Evolutionary conservation across 2,113 vertebrate species (phyloP).

Genomic region (Odocoileus hemionus): DNA sequence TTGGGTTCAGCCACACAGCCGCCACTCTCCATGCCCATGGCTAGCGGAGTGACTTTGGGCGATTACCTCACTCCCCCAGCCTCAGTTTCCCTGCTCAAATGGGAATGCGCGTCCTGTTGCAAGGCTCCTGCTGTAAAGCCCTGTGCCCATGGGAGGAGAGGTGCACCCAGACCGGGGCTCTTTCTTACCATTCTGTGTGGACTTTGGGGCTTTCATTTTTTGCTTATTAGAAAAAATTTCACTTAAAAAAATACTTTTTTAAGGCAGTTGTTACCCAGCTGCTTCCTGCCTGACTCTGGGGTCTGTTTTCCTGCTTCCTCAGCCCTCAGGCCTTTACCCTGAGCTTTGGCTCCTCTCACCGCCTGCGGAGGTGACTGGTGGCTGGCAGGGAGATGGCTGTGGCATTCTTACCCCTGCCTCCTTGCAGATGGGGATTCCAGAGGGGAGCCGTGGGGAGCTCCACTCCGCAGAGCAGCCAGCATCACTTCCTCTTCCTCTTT

Average conservation of each 20-base stretch:
- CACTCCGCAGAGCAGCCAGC: background rate
- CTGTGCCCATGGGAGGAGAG: background rate
- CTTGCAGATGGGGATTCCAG: background rate
- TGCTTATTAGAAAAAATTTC: background rate
- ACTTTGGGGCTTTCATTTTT: background rate
- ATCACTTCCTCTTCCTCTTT: conserved; percentile 39
- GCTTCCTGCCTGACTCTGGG: background rate
- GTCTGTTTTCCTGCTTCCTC: background rate
- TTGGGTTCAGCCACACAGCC: background rate
- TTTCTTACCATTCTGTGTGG: background rate
- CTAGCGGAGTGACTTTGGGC: background rate
- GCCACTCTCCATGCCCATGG: background rate
- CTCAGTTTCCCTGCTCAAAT: background rate
- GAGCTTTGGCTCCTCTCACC: background rate
- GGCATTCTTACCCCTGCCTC: background rate
- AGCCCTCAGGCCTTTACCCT: background rate
- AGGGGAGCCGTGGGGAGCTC: background rate
- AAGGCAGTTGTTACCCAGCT: background rate
- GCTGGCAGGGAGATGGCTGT: background rate
- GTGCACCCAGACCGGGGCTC: background rate
- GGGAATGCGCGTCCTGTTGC: background rate
- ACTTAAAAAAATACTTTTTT: background rate
- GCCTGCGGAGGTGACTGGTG: background rate
- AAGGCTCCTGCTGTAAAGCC: background rate
- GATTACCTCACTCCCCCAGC: background rate